Percentiles rank a stretch among this genome's conserved stretches.
These are phyloP conservation scores for Pyxicephalus adspersus DNA, from an alignment of 2,113 vertebrate genomes.

Conservation along the genomic window DNA sequence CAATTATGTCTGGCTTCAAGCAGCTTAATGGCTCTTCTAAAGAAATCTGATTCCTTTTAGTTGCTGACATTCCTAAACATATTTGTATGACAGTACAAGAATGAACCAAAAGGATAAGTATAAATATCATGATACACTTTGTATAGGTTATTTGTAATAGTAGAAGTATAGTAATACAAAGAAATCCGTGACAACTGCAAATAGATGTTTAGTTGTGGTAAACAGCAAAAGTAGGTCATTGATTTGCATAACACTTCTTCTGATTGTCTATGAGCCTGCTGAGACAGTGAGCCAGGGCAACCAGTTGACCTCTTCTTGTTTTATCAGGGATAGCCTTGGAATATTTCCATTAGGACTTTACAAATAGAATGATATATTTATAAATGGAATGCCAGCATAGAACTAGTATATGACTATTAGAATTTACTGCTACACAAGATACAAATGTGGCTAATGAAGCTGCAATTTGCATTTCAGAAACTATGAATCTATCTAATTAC, in stretches of 20 bases:
- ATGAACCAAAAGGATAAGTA: neutral
- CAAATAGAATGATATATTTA: neutral
- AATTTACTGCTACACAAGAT: too few species aligned
- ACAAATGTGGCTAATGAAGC: too few species aligned
- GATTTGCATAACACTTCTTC: neutral
- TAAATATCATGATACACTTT: neutral
- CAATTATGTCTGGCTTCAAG: slow-evolving; percentile 24
- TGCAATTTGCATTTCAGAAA: too few species aligned
- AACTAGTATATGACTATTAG: neutral
- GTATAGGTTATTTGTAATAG: neutral
- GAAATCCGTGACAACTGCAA: neutral
- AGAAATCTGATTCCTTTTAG: slow-evolving; percentile 18
- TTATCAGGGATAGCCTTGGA: neutral
- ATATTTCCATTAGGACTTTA: neutral
- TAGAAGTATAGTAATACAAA: neutral
- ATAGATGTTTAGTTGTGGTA: neutral
- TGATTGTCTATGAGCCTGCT: neutral
- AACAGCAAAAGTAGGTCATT: neutral
- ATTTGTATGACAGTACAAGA: neutral
- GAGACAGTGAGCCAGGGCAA: neutral
- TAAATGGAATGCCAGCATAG: neutral
- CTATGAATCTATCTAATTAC: too few species aligned
- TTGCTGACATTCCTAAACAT: neutral
- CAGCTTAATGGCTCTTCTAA: slow-evolving; percentile 4
- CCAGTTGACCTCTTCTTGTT: neutral